phyloP scores from a whole-genome alignment of 2,113 vertebrate species.

The Heliornis fulica region DNA sequence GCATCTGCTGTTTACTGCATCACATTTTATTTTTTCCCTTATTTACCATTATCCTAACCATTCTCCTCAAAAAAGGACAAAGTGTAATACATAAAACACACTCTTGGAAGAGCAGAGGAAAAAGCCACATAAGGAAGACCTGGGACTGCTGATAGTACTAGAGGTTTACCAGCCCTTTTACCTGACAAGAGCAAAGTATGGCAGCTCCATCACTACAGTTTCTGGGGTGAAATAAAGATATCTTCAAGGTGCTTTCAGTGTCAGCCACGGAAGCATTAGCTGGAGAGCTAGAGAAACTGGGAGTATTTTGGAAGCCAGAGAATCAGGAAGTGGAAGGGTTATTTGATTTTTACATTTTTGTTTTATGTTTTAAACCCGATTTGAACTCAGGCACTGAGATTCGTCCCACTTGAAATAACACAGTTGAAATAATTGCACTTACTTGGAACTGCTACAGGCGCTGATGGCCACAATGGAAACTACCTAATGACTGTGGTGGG shows the following conservation, averaged over 20 bases:
- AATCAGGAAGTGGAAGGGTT: slow-evolving; percentile 36
- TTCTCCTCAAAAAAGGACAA: neutral
- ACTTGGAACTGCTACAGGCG: neutral
- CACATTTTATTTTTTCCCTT: neutral
- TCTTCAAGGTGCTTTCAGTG: neutral
- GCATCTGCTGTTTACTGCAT: neutral
- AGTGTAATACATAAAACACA: neutral
- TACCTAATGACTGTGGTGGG: neutral
- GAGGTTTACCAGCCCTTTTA: neutral
- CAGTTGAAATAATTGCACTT: neutral
- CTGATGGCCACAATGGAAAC: neutral
- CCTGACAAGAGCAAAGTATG: neutral
- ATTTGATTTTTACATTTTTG: slow-evolving; percentile 19
- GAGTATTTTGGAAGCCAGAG: neutral
- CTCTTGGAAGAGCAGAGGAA: neutral
- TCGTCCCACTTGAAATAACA: slow-evolving; percentile 61
- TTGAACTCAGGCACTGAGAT: slow-evolving; percentile 47
- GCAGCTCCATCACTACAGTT: neutral
- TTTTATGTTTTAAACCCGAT: slow-evolving; percentile 46
- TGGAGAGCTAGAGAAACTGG: neutral
- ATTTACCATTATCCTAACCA: neutral
- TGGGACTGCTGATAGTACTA: neutral
- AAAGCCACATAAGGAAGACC: neutral
- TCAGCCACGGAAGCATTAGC: neutral
- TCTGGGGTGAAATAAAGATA: neutral